Base-by-base conservation (phyloP, 2,113 vertebrate genomes). In the Neotragus moschatus region DNA sequence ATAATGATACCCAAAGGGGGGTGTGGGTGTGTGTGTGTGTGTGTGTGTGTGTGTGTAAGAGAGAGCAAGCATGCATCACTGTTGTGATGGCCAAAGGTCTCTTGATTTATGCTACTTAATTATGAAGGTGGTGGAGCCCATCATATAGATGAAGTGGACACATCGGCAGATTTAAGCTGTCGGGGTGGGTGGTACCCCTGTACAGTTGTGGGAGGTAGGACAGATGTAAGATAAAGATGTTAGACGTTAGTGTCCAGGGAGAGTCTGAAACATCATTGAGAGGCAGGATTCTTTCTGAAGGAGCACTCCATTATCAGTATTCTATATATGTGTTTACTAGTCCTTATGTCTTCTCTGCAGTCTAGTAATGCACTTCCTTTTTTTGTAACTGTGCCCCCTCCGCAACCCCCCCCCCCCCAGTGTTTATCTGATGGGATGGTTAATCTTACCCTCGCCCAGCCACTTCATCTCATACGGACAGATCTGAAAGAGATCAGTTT, bases 401-500 rank as follows among this genome's bases (percentile, higher is more conserved):
- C n/a, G n/a, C n/a, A n/a, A n/a, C n/a, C 10, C 45, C 28, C 3
- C 16, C 16, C 8, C 53, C 60, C n/a, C 79, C 82, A 6, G 49
- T 66, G 10, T 47, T 26, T 53, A 63, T 93, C 13, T 84, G 43
- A 12, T 51, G 95, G 96, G 95, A 95, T 97, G 80, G 94, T 53
- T 81, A 26, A 26, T 23, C n/a, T 12, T 3, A n/a, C 36, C 33
- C 11, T 28, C 36, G 16, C 61, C 89, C 95, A 11, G 28, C 45
- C 7, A 13, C 30, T 23, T 85, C 10, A 17, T 25, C 45, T 88
- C 63, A 53, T 89, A 53, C 3, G n/a, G 56, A 80, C 89, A 93
- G 36, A 92, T 97, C 10, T 92, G 95, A 97, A 96, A 93, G 70
- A 94, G 91, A 90, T 90, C 30, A 85, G 73, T 94, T 91, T 70